Percentiles rank a stretch among this genome's conserved stretches.
These are phyloP conservation scores for Holothuria scabra DNA, from an alignment of 53 echinoderm and acorn worm species.

Conservation along the genomic window DNA sequence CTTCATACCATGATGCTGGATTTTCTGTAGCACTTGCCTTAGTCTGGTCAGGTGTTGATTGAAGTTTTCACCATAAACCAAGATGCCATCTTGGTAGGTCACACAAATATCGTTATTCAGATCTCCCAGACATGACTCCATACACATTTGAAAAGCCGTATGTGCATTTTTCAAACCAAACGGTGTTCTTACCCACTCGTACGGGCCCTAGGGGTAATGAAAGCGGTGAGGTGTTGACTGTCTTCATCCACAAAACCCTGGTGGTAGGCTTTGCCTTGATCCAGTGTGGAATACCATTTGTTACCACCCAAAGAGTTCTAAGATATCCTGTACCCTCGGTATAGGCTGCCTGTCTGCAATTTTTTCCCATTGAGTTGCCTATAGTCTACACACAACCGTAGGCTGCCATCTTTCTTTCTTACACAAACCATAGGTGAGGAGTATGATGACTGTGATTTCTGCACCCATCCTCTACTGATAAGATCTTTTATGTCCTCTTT, in stretches of 20 bases:
- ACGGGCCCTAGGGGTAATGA: slow-evolving; percentile 51
- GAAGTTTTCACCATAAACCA: slow-evolving; percentile 39
- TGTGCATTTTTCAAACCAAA: slow-evolving; percentile 53
- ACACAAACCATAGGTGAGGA: slow-evolving; percentile 51
- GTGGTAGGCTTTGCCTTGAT: slow-evolving; percentile 56
- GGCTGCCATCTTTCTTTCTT: slow-evolving; percentile 53
- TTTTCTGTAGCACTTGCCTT: slow-evolving; percentile 37
- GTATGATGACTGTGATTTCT: slow-evolving; percentile 45
- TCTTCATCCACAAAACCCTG: slow-evolving; percentile 46
- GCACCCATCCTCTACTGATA: slow-evolving; percentile 59
- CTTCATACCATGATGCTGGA: slow-evolving; percentile 48
- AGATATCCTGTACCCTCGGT: slow-evolving; percentile 46
- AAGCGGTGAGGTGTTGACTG: slow-evolving; percentile 50
- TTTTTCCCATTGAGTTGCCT: slow-evolving; percentile 35
- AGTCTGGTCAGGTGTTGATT: slow-evolving; percentile 28
- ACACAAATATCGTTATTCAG: slow-evolving; percentile 50
- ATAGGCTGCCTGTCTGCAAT: slow-evolving; percentile 46
- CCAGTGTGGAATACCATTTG: slow-evolving; percentile 50
- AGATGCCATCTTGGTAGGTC: slow-evolving; percentile 46
- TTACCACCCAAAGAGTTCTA: slow-evolving; percentile 50
- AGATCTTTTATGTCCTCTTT: slow-evolving; percentile 60
- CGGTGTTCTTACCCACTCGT: slow-evolving; percentile 54
- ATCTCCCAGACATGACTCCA: slow-evolving; percentile 28
- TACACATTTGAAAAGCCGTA: slow-evolving; percentile 47
- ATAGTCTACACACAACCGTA: slow-evolving; percentile 46